Conservation (phyloP, 2,113 vertebrate genomes). For the Centrocercus urophasianus region DNA sequence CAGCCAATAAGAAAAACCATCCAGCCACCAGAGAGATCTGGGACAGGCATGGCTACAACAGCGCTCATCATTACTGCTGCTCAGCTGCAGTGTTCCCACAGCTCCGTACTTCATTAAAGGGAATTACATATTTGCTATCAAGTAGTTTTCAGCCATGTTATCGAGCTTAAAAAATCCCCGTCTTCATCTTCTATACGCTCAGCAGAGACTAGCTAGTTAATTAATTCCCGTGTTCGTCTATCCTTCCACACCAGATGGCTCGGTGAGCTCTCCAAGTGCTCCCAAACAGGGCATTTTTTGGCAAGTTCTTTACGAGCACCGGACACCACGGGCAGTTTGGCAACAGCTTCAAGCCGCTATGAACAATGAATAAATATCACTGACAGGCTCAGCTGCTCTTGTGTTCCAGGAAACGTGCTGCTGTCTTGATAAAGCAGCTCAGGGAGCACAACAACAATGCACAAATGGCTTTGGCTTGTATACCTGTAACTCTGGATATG, state of each 20-base stretch:
- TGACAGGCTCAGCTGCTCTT: conserved; percentile 5
- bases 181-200: background rate
- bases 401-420: background rate
- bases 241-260: conserved; percentile 26
- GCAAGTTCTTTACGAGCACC: background rate
- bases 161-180: background rate
- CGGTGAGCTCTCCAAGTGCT: background rate
- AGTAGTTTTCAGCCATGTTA: background rate
- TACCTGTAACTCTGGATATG: background rate
- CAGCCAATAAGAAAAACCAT: background rate
- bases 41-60: background rate
- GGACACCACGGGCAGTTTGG: conserved; percentile 32
- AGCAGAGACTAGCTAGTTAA: background rate
- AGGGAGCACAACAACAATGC: background rate
- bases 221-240: conserved; percentile 2
- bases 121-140: background rate
- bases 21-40: rapidly evolving
- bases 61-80: background rate
- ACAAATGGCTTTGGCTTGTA: background rate
- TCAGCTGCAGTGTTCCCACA: background rate
- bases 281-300: conserved; percentile 8
- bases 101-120: background rate
- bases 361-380: background rate
- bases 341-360: rapidly evolving
- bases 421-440: background rate